A percentile compares a stretch with the other conserved stretches of the same genome.
Evolutionary conservation across 2,113 vertebrate species (phyloP).

Genomic region (Amia ocellicauda): DNA sequence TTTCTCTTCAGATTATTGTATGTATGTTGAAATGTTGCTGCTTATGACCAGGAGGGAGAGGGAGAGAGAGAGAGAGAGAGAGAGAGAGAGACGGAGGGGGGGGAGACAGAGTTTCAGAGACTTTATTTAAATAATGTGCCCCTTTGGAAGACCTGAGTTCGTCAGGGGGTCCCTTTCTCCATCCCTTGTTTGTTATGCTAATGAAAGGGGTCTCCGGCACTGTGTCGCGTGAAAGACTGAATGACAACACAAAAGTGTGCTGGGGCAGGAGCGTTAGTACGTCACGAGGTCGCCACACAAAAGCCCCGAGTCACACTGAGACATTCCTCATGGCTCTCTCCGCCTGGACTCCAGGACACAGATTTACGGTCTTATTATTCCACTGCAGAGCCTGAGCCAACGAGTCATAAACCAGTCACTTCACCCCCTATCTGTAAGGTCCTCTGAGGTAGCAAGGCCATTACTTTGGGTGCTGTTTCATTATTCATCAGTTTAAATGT

Average conservation of each 20-base stretch:
- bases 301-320: background rate
- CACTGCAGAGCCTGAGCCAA: too few relatives aligned
- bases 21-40: too few relatives aligned
- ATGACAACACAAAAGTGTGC: conserved; percentile 7
- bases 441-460: too few relatives aligned
- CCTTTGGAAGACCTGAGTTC: conserved; percentile 6
- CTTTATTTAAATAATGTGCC: too few relatives aligned
- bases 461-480: too few relatives aligned
- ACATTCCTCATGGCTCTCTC: background rate
- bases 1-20: too few relatives aligned
- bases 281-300: background rate
- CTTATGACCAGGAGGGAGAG: background rate
- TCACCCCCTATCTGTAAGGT: too few relatives aligned
- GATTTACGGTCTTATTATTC: too few relatives aligned
- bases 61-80: too few relatives aligned
- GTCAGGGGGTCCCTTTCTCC: conserved; percentile 5
- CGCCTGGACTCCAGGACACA: too few relatives aligned
- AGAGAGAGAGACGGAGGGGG: background rate
- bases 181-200: conserved; percentile 20
- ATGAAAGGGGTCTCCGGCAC: conserved; percentile 16
- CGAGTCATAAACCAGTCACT: too few relatives aligned
- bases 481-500: too few relatives aligned
- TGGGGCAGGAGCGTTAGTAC: background rate
- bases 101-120: background rate
- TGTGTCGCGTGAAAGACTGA: background rate